A percentile compares a stretch with the other conserved stretches of the same genome.
Evolutionary conservation across 1,140 invertebrate genomes (phyloP).

Genomic region (Acromyrmex charruanus): DNA sequence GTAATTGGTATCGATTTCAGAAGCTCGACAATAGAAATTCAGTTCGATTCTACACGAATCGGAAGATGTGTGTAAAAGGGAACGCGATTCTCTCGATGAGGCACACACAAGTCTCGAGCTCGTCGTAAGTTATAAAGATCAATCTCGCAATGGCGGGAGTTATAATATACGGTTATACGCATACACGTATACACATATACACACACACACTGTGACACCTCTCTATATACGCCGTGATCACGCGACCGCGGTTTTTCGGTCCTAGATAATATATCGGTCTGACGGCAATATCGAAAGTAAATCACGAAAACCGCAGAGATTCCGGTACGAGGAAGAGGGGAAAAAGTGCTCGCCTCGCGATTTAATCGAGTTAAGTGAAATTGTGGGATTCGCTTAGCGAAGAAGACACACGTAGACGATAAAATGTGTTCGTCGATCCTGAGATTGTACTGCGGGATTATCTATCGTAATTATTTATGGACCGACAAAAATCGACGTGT

Average conservation of each 20-base stretch:
- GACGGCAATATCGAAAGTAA: slow-evolving; percentile 76
- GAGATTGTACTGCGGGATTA: slow-evolving; percentile 53
- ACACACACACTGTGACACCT: slow-evolving; percentile 20
- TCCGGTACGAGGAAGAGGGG: slow-evolving; percentile 65
- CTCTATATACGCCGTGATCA: slow-evolving; percentile 52
- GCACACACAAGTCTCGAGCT: slow-evolving; percentile 36
- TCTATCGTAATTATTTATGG: slow-evolving; percentile 63
- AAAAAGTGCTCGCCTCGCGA: slow-evolving; percentile 74
- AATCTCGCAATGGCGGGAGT: slow-evolving; percentile 60
- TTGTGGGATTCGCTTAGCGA: slow-evolving; percentile 69
- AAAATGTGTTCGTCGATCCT: slow-evolving; percentile 59
- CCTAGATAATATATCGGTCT: slow-evolving; percentile 71
- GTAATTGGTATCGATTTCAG: slow-evolving; percentile 35
- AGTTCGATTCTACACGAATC: not conserved
- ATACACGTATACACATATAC: not conserved
- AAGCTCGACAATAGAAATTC: slow-evolving; percentile 14
- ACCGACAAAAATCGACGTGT: slow-evolving; percentile 51
- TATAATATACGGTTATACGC: slow-evolving; percentile 30
- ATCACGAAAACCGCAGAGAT: slow-evolving; percentile 72
- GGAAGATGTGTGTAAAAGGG: not conserved
- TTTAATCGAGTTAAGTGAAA: slow-evolving; percentile 78
- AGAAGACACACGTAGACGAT: slow-evolving; percentile 55
- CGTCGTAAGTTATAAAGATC: slow-evolving; percentile 72
- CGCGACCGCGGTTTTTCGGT: slow-evolving; percentile 72
- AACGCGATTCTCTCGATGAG: slow-evolving; percentile 48